These are phyloP conservation scores for Macrosoma leucophasiata DNA, from an alignment of 2,888 invertebrate species.

Conservation along the genomic window DNA sequence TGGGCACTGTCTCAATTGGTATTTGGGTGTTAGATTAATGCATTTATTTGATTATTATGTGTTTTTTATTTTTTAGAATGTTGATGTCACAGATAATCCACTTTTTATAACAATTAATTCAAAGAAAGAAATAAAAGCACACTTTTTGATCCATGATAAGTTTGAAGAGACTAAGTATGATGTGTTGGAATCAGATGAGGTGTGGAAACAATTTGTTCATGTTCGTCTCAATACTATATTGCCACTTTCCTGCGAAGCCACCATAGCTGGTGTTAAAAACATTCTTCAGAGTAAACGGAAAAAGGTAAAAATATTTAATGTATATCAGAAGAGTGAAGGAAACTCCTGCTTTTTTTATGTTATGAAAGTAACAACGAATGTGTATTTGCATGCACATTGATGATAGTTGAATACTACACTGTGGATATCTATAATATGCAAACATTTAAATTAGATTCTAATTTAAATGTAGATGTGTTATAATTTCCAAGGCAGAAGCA, in stretches of 20 bases:
- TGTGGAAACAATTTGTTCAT: conserved; percentile 82
- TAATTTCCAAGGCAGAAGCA: too few relatives aligned
- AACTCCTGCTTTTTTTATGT: too few relatives aligned
- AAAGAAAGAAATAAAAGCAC: conserved; percentile 74
- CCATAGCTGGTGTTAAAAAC: conserved; percentile 75
- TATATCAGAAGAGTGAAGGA: too few relatives aligned
- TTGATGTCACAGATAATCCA: conserved; percentile 88
- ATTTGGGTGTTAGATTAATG: too few relatives aligned
- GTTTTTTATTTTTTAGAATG: conserved; percentile 62
- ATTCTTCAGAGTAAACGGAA: conserved; percentile 79
- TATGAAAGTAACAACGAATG: too few relatives aligned
- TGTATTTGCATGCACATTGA: too few relatives aligned
- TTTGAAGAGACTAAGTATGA: conserved; percentile 80
- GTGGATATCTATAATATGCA: too few relatives aligned
- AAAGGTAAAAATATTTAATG: conserved; percentile 71
- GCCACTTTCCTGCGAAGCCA: conserved; percentile 78
- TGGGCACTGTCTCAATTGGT: too few relatives aligned
- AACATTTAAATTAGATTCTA: too few relatives aligned
- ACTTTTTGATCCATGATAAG: conserved; percentile 82
- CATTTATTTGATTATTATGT: conserved; percentile 1
- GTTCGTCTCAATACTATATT: conserved; percentile 80
- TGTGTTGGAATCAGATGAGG: conserved; percentile 76
- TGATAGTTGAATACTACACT: too few relatives aligned
- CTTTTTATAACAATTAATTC: conserved; percentile 77
- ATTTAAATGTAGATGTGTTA: too few relatives aligned